Evolutionary conservation across 2,113 vertebrate genomes (phyloP), one percentile per base, ranked within the genome.

Genomic region (Donacobius atricapilla): DNA sequence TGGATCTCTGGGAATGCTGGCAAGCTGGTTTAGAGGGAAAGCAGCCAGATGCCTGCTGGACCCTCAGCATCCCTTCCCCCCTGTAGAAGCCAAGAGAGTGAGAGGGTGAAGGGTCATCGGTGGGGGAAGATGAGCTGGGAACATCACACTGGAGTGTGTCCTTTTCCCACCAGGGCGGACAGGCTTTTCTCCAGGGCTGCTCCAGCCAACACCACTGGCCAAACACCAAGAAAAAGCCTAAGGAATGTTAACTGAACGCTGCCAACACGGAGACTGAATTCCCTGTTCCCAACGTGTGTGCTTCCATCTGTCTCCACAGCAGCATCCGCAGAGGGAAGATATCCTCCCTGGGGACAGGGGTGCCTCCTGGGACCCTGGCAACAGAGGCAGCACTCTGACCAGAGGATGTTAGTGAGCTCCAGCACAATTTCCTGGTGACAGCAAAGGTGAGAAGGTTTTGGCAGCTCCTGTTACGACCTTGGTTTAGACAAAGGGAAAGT

Each of bases 221-320:
- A 72, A 73, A 35, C 31, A 58, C 33, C 72, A 42, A 39, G 44
- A n/a, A 35, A 83, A 83, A 63, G 8, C 37, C 27, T 14, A 5
- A 79, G 54, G 71, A 65, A 80, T 70, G 39, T 53, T 68, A 71
- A 7, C 27, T n/a, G 45, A 14, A 1, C 1, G 2, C 63, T 87
- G 53, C n/a, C n/a, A 33, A 30, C 89, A 53, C 0, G 0, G 37
- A 37, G 17, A 11, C 24, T 8, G 0, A 15, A 27, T 9, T 35
- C 60, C 53, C 54, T n/a, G 27, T 42, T 85, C n/a, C 69, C 47
- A 50, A 1, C 22, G 20, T 3, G 3, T 35, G 72, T 11, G 1
- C 50, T 56, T 48, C 45, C 48, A 1, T 50, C 3, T 56, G 57
- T 42, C 47, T 37, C 63, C 17, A 15, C 48, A 48, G 66, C 66